These are phyloP conservation scores for Baryphthengus martii DNA, from an alignment of 2,113 vertebrate genomes.

Conservation along the genomic window DNA sequence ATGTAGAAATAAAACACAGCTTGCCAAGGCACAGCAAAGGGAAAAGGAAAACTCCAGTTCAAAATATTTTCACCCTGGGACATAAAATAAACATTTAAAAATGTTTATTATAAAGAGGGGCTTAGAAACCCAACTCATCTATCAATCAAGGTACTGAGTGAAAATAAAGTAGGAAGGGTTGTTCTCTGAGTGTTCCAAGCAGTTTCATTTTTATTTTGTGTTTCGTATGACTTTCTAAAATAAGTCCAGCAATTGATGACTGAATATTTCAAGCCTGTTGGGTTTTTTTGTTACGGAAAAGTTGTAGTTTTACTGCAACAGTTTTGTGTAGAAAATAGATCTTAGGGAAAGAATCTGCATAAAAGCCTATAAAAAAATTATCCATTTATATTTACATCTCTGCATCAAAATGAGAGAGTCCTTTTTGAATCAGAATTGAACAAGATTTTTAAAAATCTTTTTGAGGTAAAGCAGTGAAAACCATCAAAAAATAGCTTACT, in stretches of 20 bases:
- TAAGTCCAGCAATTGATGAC: slow-evolving; percentile 35
- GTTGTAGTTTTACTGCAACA: neutral
- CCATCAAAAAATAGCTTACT: neutral
- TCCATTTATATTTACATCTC: neutral
- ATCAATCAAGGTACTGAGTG: slow-evolving; percentile 54
- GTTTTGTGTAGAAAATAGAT: neutral
- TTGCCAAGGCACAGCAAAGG: slow-evolving; percentile 70
- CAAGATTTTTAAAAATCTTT: neutral
- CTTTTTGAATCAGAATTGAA: neutral
- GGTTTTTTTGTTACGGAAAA: slow-evolving; percentile 46
- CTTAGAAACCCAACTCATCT: slow-evolving; percentile 62
- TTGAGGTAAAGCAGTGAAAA: neutral
- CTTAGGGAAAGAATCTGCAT: neutral
- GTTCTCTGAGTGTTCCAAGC: slow-evolving; percentile 10
- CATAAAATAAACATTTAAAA: slow-evolving; percentile 79
- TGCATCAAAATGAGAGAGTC: neutral
- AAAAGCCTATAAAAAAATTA: neutral
- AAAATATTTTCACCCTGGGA: slow-evolving; percentile 74
- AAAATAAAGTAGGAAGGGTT: slow-evolving; percentile 53
- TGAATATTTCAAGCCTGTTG: slow-evolving; percentile 48
- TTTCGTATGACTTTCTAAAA: slow-evolving; percentile 47
- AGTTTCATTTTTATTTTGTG: slow-evolving; percentile 59
- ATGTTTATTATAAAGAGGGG: slow-evolving; percentile 74
- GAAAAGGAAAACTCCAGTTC: slow-evolving; percentile 67
- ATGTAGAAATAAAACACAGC: slow-evolving; percentile 64